Base-by-base conservation (phyloP, 1,140 invertebrate species). In the Drosophila prosaltans region DNA sequence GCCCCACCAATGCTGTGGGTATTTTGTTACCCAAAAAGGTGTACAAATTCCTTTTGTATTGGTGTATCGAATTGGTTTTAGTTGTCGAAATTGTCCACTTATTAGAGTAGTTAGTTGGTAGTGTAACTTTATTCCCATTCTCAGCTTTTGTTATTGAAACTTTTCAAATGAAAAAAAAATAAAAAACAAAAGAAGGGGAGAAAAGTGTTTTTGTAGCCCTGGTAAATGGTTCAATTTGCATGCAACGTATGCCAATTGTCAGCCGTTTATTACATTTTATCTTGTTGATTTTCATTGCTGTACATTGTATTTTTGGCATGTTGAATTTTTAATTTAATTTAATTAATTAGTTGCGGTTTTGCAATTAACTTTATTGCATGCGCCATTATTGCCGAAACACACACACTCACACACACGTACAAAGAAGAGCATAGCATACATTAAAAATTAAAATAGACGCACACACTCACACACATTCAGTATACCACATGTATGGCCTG, bases 261-360 rank as follows among this genome's bases (percentile, higher is more conserved):
- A 89, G 84, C 77, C 83, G 83, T 90, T 90, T 86, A 88, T 88
- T 89, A 80, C 84, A 78, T 84, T 88, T 88, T 88, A 89, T 88
- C 84, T 89, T 89, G 80, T 89, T 88, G 83, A 86, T 88, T 84
- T 89, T 89, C 80, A 89, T 88, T 83, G 65, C 80, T 64, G 65
- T 57, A 28, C 43, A 70, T 70, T 80, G 78, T 74, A 81, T 81
- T 89, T 86, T 89, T 89, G 84, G 84, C 80, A 89, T 89, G 84
- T 73, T 89, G 76, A 84, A 90, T 91, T 91, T 91, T 91, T 91
- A 81, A 91, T 91, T 91, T 91, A 91, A 92, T 92, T 92, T 84
- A 91, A 92, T 92, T 91, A 92, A 92, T 91, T 92, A 92, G 91
- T 92, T 90, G 91, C 86, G 91, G 90, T 92, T 92, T 91, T 83